These are phyloP conservation scores for Melanerpes formicivorus DNA, from an alignment of 2,113 vertebrate genomes.

Conservation along the genomic window DNA sequence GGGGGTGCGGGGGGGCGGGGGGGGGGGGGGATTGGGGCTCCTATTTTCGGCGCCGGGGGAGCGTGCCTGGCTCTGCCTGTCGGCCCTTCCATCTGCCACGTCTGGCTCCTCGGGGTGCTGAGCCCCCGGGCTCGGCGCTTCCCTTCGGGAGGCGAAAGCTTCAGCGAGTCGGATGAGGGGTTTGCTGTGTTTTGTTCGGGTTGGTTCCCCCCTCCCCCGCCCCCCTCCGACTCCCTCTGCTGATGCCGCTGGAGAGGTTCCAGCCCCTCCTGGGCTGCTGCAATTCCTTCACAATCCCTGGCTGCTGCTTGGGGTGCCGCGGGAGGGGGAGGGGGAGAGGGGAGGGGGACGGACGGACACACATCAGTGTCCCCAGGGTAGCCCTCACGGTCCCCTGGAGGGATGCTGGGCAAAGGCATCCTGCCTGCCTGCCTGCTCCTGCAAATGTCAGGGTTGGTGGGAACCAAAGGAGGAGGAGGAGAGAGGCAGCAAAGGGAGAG, in stretches of 20 bases:
- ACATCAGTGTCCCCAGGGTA: background rate
- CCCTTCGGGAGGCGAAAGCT: background rate
- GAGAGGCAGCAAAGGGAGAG: too few species aligned
- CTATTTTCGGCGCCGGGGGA: background rate
- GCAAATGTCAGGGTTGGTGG: accelerated
- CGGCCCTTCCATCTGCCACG: background rate
- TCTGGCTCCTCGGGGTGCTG: background rate
- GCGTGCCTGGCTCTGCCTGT: background rate
- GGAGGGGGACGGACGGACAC: too few species aligned
- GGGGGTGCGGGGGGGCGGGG: too few species aligned
- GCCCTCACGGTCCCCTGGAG: background rate
- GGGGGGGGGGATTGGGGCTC: background rate
- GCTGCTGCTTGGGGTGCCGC: too few species aligned
- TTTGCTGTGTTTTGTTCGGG: too few species aligned
- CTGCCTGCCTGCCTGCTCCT: background rate
- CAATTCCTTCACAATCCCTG: background rate
- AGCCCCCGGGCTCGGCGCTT: background rate
- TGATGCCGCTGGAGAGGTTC: background rate
- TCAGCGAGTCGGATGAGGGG: background rate
- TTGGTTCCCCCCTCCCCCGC: too few species aligned
- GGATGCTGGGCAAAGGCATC: background rate
- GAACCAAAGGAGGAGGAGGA: background rate
- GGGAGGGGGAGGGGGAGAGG: too few species aligned
- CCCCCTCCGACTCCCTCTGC: background rate
- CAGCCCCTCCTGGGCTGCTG: background rate